Evolutionary conservation across 2,797 vertebrate genomes (phyloP).

Genomic region (Aulostomus chinensis): DNA sequence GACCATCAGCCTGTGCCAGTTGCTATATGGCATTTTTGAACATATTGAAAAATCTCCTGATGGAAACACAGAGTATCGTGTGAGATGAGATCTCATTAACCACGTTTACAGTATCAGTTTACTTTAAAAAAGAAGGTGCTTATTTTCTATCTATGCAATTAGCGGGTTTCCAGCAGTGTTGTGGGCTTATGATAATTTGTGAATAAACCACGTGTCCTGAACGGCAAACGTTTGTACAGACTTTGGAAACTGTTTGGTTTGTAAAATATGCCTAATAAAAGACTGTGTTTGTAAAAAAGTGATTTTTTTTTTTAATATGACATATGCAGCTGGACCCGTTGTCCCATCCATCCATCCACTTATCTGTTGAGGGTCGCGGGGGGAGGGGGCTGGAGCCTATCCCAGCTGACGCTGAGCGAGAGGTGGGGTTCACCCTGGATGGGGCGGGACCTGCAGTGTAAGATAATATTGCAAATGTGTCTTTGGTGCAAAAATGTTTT

Average conservation of each 20-base stretch:
- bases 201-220: conserved; percentile 40
- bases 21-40: neutral
- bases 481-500: conserved; percentile 5
- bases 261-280: conserved; percentile 72
- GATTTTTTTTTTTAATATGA: too few species aligned
- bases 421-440: too few species aligned
- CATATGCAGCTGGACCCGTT: too few species aligned
- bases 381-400: too few species aligned
- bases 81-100: conserved; percentile 19
- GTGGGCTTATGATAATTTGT: too few species aligned
- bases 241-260: conserved; percentile 64
- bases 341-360: too few species aligned
- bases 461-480: too few species aligned
- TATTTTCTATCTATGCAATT: conserved; percentile 81
- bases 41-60: conserved; percentile 1
- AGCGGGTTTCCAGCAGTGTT: conserved; percentile 56
- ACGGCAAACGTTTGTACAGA: conserved; percentile 54
- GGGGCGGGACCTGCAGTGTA: too few species aligned
- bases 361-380: too few species aligned
- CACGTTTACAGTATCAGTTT: conserved; percentile 58
- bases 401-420: too few species aligned
- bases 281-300: conserved; percentile 70
- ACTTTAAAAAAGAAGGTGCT: conserved; percentile 64
- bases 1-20: conserved; percentile 21
- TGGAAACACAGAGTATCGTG: neutral